phyloP scores from a whole-genome alignment of 2,888 invertebrate genomes.

The Malacosoma neustria region DNA sequence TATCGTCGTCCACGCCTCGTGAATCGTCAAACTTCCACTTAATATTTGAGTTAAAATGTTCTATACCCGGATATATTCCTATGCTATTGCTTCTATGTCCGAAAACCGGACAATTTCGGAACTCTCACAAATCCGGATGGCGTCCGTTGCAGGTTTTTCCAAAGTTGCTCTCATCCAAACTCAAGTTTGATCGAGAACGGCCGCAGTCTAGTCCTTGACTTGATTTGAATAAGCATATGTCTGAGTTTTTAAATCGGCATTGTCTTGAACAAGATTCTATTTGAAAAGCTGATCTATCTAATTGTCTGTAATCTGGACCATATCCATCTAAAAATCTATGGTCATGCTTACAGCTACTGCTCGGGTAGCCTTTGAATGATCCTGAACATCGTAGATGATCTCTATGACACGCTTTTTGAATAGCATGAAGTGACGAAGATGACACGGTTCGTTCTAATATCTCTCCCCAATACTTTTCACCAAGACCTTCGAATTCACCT shows the following conservation, averaged over 20 bases:
- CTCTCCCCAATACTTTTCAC: conserved; percentile 85
- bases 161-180: conserved; percentile 65
- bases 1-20: conserved; percentile 44
- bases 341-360: conserved; percentile 53
- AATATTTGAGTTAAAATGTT: conserved; percentile 65
- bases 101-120: conserved; percentile 67
- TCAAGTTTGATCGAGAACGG: conserved; percentile 64
- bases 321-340: conserved; percentile 62
- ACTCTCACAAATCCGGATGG: conserved; percentile 72
- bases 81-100: conserved; percentile 72
- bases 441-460: conserved; percentile 86
- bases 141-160: conserved; percentile 63
- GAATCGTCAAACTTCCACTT: conserved; percentile 68
- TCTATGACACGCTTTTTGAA: conserved; percentile 72
- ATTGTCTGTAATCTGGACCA: conserved; percentile 56
- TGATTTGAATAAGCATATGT: conserved; percentile 63
- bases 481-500: conserved; percentile 79
- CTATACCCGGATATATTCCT: conserved; percentile 62
- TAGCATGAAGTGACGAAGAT: conserved; percentile 82
- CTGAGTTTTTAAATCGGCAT: conserved; percentile 63
- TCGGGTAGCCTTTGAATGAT: conserved; percentile 63
- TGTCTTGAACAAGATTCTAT: conserved; percentile 66
- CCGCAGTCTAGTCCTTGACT: conserved; percentile 54
- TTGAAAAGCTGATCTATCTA: conserved; percentile 63
- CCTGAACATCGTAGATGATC: conserved; percentile 54